phyloP scores from a whole-genome alignment of 2,888 invertebrate genomes.

The Sthenelais limicola region DNA sequence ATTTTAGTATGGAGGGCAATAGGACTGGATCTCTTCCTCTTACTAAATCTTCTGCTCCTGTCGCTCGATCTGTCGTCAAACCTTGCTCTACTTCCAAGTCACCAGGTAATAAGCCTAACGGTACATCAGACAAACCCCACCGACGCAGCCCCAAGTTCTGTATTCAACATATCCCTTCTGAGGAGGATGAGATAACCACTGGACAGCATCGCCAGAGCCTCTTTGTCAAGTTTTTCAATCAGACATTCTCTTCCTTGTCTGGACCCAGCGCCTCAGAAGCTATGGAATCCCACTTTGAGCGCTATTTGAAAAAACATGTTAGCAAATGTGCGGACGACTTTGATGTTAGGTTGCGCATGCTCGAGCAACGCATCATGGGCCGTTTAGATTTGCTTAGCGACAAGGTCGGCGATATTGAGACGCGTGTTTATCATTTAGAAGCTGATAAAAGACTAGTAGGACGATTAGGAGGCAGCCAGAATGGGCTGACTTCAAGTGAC shows the following conservation, averaged over 20 bases:
- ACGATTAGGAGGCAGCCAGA: conserved; percentile 28
- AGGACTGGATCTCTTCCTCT: no score
- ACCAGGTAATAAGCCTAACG: no score
- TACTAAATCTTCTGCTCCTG: no score
- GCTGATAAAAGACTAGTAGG: conserved; percentile 10
- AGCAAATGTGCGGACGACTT: conserved; percentile 28
- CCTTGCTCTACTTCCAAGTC: no score
- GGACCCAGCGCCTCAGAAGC: not conserved
- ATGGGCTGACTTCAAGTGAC: conserved; percentile 29
- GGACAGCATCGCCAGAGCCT: conserved; percentile 28
- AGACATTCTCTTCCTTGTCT: conserved; percentile 21
- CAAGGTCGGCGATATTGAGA: conserved; percentile 22
- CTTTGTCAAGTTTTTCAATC: conserved; percentile 33
- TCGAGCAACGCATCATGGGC: conserved; percentile 31
- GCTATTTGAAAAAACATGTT: conserved; percentile 30
- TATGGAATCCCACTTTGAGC: conserved; percentile 30
- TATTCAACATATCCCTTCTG: conserved; percentile 19
- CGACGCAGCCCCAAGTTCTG: conserved; percentile 17
- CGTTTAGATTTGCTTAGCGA: conserved; percentile 18
- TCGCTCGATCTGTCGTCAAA: no score
- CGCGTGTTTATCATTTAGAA: conserved; percentile 16
- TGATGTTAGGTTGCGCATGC: conserved; percentile 22
- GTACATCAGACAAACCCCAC: conserved; percentile 8
- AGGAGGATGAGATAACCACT: conserved; percentile 17
- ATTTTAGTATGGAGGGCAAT: no score